Evolutionary conservation across 2,888 invertebrate species (phyloP).

Genomic region (Galerucella nymphaeae): DNA sequence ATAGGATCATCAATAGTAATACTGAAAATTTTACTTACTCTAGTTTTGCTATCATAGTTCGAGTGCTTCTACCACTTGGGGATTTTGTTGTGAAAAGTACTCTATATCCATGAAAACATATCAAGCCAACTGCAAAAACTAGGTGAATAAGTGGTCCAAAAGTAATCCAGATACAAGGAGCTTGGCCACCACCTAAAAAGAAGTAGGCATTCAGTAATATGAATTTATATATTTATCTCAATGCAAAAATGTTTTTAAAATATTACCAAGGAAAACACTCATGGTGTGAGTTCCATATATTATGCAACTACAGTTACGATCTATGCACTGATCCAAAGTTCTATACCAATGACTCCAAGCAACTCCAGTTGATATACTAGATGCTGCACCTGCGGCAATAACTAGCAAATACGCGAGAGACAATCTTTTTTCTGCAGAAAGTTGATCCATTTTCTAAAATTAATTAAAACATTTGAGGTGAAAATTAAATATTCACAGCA

Average conservation of each 20-base stretch:
- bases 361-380: conserved; percentile 69
- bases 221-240: no score
- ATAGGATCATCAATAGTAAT: conserved; percentile 7
- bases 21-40: conserved; percentile 56
- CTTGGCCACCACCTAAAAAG: conserved; percentile 71
- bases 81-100: conserved; percentile 64
- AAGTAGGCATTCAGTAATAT: background rate
- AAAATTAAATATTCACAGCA: background rate
- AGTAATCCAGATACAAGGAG: conserved; percentile 75
- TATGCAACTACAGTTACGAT: conserved; percentile 77
- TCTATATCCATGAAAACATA: conserved; percentile 76
- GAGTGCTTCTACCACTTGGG: conserved; percentile 58
- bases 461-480: background rate
- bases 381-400: conserved; percentile 55
- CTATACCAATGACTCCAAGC: conserved; percentile 77
- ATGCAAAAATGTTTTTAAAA: conserved; percentile 16
- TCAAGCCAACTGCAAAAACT: conserved; percentile 73
- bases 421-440: conserved; percentile 57
- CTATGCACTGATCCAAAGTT: conserved; percentile 75
- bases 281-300: conserved; percentile 73
- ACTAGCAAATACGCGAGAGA: conserved; percentile 57
- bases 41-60: conserved; percentile 58
- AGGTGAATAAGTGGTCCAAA: conserved; percentile 74
- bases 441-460: conserved; percentile 54
- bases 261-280: conserved; percentile 68